These are phyloP conservation scores for Parapristionchus giblindavisi DNA, from an alignment of 2,888 invertebrate genomes.

Conservation along the genomic window DNA sequence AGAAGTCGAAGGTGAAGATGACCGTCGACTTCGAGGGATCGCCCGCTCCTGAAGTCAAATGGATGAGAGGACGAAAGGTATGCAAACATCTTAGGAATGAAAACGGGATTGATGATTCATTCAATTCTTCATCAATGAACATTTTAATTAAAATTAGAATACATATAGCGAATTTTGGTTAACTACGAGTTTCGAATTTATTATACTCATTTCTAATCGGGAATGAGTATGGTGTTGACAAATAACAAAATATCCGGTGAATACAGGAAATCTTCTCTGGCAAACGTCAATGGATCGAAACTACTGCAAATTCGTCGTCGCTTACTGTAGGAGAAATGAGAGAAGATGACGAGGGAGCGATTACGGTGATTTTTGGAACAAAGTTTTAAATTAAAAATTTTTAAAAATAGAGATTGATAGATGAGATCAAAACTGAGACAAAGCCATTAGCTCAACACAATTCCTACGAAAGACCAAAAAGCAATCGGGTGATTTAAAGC, in stretches of 20 bases:
- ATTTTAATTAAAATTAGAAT: no score
- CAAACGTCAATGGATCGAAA: slow-evolving; percentile 60
- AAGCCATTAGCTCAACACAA: no score
- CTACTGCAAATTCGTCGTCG: slow-evolving; percentile 41
- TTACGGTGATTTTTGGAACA: slow-evolving; percentile 39
- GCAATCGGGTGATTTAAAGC: slow-evolving; percentile 66
- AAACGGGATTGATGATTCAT: no score
- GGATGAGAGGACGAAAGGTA: slow-evolving; percentile 73
- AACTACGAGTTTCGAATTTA: no score
- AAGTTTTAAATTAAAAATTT: neutral
- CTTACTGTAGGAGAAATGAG: slow-evolving; percentile 58
- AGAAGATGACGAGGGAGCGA: slow-evolving; percentile 61
- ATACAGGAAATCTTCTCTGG: slow-evolving; percentile 58
- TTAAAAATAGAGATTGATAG: slow-evolving; percentile 46
- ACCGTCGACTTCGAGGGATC: slow-evolving; percentile 82
- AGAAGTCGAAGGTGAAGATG: slow-evolving; percentile 79
- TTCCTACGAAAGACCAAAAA: no score
- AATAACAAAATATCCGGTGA: neutral
- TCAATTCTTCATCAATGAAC: no score
- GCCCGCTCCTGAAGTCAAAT: slow-evolving; percentile 81
- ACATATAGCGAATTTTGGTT: no score
- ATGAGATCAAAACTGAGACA: slow-evolving; percentile 70
- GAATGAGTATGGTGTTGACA: neutral
- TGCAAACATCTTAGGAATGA: neutral
- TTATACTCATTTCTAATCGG: neutral